phyloP scores from a whole-genome alignment of 64 coral and sea anemone species.

The Acropora tenuis region DNA sequence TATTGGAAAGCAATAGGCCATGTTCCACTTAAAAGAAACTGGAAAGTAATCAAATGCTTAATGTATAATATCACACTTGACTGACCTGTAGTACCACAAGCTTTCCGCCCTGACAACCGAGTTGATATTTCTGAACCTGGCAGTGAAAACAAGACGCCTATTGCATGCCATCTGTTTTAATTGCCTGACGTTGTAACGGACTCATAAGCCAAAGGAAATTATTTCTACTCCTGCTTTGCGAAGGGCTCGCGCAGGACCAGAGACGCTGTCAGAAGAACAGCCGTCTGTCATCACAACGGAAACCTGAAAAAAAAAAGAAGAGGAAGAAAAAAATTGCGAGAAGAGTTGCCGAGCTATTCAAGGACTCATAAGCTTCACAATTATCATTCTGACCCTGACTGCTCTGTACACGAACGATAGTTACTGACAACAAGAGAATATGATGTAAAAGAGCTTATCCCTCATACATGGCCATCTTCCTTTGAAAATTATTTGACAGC shows the following conservation, averaged over 20 bases:
- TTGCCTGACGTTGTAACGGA: constrained; percentile 57
- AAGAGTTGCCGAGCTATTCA: no score
- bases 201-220: constrained; percentile 43
- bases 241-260: constrained; percentile 1
- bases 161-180: constrained; percentile 55
- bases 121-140: constrained; percentile 55
- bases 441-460: no score
- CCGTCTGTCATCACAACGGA: constrained; percentile 69
- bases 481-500: no score
- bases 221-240: constrained; percentile 41
- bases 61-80: neutral
- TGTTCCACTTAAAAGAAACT: no score
- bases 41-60: neutral
- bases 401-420: no score
- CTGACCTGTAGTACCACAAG: constrained; percentile 30
- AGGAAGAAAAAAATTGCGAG: neutral
- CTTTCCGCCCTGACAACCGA: constrained; percentile 49
- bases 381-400: no score
- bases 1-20: neutral
- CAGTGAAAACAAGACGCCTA: constrained; percentile 60
- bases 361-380: no score
- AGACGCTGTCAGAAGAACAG: constrained; percentile 49
- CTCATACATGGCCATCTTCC: no score
- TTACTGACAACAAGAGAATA: no score
- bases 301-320: neutral